These are phyloP conservation scores for Agapornis roseicollis DNA, from an alignment of 2,113 vertebrate species.

Conservation along the genomic window DNA sequence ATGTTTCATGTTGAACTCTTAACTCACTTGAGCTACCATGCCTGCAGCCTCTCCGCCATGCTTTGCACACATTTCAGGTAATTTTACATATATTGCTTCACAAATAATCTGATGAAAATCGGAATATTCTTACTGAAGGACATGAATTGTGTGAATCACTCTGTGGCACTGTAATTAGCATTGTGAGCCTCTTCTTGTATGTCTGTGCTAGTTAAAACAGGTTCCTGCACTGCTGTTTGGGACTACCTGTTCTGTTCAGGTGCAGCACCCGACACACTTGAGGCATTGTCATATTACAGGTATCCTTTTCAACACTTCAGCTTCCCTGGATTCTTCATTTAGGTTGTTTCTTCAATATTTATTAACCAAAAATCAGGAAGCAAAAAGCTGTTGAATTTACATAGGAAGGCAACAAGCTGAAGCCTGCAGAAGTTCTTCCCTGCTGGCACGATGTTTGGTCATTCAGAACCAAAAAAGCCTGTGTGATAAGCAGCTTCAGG, in stretches of 20 bases:
- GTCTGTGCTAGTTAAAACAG: neutral
- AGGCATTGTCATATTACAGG: neutral
- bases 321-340: neutral
- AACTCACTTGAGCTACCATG: fast-evolving
- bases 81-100: neutral
- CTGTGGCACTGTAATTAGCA: neutral
- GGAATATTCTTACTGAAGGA: neutral
- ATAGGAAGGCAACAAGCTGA: neutral
- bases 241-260: neutral
- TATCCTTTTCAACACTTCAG: neutral
- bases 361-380: neutral
- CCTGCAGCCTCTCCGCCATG: neutral
- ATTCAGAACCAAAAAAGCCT: neutral
- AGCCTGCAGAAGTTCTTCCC: neutral
- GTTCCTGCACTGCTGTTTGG: neutral
- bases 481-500: neutral
- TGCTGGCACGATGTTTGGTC: neutral
- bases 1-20: neutral
- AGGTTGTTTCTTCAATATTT: neutral
- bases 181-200: fast-evolving
- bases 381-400: neutral
- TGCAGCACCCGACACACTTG: neutral
- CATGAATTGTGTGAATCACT: neutral
- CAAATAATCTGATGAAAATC: neutral
- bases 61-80: neutral